Evolutionary conservation across 2,113 vertebrate genomes (phyloP).

Genomic region (Python bivittatus): DNA sequence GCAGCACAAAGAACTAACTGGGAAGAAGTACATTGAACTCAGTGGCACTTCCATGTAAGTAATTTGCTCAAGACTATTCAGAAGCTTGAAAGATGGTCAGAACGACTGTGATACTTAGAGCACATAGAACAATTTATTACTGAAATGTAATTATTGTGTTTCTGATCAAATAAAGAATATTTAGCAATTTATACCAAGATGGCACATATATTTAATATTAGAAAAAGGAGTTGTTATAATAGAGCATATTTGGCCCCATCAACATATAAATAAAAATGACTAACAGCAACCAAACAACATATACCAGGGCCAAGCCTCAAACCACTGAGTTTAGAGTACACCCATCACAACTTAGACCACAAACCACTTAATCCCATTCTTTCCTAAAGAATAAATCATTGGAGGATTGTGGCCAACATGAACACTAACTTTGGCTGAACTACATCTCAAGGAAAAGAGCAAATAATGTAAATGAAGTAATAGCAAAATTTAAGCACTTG

Average conservation of each 20-base stretch:
- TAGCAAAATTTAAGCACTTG: conserved; percentile 39
- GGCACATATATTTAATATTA: conserved; percentile 62
- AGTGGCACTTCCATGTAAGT: neutral
- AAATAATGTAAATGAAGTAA: conserved; percentile 49
- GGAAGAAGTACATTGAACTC: neutral
- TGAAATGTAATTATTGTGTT: conserved; percentile 21
- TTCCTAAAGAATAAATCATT: conserved; percentile 5
- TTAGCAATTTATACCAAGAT: conserved; percentile 52
- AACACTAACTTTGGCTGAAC: conserved; percentile 62
- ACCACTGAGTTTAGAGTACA: neutral
- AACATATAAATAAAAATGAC: conserved; percentile 49
- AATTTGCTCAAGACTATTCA: neutral
- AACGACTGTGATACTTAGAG: neutral
- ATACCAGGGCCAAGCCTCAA: neutral
- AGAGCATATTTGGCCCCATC: conserved; percentile 55
- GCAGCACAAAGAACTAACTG: neutral
- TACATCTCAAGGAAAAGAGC: conserved; percentile 39
- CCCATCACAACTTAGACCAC: conserved; percentile 1
- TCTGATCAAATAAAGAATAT: conserved; percentile 46
- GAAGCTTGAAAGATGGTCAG: neutral
- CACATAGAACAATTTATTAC: neutral
- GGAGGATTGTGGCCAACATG: conserved; percentile 12
- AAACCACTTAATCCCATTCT: conserved; percentile 3
- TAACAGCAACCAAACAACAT: conserved; percentile 41
- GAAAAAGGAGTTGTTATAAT: conserved; percentile 48